Evolutionary conservation across 2,888 invertebrate species (phyloP).

Genomic region (Ferrisia virgata): DNA sequence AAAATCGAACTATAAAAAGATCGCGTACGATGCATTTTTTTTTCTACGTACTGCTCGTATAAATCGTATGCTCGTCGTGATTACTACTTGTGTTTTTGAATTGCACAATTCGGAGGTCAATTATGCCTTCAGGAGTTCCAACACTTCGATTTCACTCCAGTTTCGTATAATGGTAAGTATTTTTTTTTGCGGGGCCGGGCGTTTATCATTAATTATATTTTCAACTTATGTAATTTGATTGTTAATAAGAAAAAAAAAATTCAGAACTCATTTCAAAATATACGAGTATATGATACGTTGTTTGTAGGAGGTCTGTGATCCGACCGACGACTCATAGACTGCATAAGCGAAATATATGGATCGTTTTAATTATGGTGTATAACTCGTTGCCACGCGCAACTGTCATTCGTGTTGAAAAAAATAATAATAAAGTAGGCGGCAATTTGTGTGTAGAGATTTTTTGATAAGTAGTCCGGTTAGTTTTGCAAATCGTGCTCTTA

Average conservation of each 20-base stretch:
- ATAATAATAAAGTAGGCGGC: slow-evolving; percentile 4
- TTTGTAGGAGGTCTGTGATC: slow-evolving; percentile 8
- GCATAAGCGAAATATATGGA: slow-evolving; percentile 9
- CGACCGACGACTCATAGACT: not conserved
- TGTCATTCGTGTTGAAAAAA: slow-evolving; percentile 13
- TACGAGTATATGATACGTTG: not conserved
- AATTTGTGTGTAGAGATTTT: not conserved
- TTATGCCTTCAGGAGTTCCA: slow-evolving; percentile 19
- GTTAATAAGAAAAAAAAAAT: slow-evolving; percentile 23
- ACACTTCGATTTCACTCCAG: slow-evolving; percentile 28
- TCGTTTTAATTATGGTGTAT: not conserved
- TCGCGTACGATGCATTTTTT: too few relatives aligned
- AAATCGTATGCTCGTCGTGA: not conserved
- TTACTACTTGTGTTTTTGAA: slow-evolving; percentile 10
- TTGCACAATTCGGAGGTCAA: slow-evolving; percentile 37
- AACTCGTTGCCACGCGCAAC: not conserved
- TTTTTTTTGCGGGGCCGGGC: not conserved
- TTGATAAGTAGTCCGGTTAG: slow-evolving; percentile 9
- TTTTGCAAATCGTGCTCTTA: slow-evolving; percentile 3
- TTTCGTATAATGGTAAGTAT: slow-evolving; percentile 19
- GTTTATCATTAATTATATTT: slow-evolving; percentile 25
- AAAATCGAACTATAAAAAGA: too few relatives aligned
- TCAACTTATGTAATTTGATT: slow-evolving; percentile 28
- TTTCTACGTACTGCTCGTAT: not conserved
- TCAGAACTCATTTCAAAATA: slow-evolving; percentile 21